Evolutionary conservation across 2,888 invertebrate genomes (phyloP).

Genomic region (Dascillus cervinus): DNA sequence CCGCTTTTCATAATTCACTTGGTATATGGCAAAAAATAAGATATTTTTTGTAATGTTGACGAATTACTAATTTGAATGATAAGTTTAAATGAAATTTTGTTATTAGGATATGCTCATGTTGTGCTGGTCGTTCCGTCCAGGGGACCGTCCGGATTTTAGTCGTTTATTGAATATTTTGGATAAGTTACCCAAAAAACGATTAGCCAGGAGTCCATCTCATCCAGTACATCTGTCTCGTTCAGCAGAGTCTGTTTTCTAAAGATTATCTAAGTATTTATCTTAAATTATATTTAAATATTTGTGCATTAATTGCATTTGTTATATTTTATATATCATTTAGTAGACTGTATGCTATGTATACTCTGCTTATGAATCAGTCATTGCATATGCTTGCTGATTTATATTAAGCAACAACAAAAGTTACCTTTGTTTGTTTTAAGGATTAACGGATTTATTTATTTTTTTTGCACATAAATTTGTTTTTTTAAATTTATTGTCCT

Average conservation of each 20-base stretch:
- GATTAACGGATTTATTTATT: not conserved
- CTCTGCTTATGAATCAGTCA: slow-evolving; percentile 1
- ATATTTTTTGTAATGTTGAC: no score
- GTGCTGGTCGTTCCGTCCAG: slow-evolving; percentile 87
- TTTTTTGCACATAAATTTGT: not conserved
- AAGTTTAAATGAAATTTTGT: slow-evolving; percentile 2
- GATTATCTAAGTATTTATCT: slow-evolving; percentile 4
- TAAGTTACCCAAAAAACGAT: slow-evolving; percentile 88
- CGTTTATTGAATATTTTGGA: slow-evolving; percentile 77
- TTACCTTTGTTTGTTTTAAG: slow-evolving; percentile 1
- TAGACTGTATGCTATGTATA: slow-evolving; percentile 1
- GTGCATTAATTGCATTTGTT: not conserved
- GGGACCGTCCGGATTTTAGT: slow-evolving; percentile 86
- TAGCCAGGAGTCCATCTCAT: slow-evolving; percentile 96
- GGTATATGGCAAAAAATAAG: no score
- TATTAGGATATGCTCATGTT: slow-evolving; percentile 88
- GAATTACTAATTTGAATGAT: no score
- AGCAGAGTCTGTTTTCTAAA: slow-evolving; percentile 88
- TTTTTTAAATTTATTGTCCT: not conserved
- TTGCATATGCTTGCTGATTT: slow-evolving; percentile 1
- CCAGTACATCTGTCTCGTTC: slow-evolving; percentile 94
- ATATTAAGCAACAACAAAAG: not conserved
- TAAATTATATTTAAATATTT: not conserved
- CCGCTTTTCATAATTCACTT: no score
- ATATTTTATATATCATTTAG: slow-evolving; percentile 1